These are phyloP conservation scores for Nylanderia fulva DNA, from an alignment of 1,140 invertebrate species.

Conservation along the genomic window DNA sequence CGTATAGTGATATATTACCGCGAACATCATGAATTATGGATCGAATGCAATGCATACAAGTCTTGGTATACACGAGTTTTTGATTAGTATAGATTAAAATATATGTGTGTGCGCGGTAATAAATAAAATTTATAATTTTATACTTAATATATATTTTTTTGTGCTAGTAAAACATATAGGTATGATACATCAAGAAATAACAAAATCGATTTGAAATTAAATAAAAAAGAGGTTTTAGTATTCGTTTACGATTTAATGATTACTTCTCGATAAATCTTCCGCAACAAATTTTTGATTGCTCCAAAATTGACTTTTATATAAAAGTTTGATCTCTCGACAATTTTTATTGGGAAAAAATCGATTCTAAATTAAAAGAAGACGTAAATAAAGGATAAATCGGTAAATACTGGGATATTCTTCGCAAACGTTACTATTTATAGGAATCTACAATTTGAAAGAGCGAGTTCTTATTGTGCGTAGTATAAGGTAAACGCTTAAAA, in stretches of 20 bases:
- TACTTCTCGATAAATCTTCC: neutral
- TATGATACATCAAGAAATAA: neutral
- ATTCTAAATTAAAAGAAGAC: neutral
- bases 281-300: neutral
- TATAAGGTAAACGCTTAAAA: neutral
- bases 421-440: neutral
- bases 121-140: too few species aligned
- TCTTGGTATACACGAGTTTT: conserved; percentile 29
- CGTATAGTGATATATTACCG: conserved; percentile 46
- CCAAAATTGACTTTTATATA: neutral
- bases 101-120: neutral
- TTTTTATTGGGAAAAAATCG: neutral
- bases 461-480: neutral
- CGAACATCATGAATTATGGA: conserved; percentile 66
- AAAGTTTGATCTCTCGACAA: neutral
- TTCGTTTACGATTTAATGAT: neutral
- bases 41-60: conserved; percentile 29
- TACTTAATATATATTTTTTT: neutral
- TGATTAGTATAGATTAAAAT: conserved; percentile 19
- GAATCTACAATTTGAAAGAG: neutral
- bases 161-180: neutral
- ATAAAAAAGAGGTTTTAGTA: neutral
- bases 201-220: conserved; percentile 2
- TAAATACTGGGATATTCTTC: neutral
- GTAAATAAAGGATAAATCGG: neutral